phyloP scores from a whole-genome alignment of 2,888 invertebrate species.

The Acronicta aceris region DNA sequence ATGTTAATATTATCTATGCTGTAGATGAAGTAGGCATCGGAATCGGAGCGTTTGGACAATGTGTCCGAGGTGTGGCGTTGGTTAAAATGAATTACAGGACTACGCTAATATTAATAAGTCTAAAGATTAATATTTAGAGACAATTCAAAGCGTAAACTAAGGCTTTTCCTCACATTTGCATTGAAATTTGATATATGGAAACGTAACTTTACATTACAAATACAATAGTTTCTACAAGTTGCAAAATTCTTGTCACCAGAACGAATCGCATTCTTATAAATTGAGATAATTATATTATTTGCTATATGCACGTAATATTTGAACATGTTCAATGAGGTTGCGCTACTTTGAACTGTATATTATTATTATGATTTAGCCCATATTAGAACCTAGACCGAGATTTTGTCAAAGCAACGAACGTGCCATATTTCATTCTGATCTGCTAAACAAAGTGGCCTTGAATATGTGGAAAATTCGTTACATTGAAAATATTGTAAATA shows the following conservation, averaged over 20 bases:
- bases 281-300: neutral
- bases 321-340: neutral
- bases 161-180: no score
- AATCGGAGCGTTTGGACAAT: no score
- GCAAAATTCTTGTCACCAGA: no score
- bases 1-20: no score
- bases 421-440: slow-evolving; percentile 28
- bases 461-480: slow-evolving; percentile 30
- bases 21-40: no score
- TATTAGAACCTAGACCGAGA: slow-evolving; percentile 18
- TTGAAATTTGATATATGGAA: no score
- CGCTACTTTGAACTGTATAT: slow-evolving; percentile 1
- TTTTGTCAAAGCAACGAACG: slow-evolving; percentile 16
- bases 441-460: slow-evolving; percentile 41
- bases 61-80: no score
- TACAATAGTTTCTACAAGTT: neutral
- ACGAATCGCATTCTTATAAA: neutral
- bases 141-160: no score
- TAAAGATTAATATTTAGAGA: no score
- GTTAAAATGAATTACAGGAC: no score
- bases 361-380: slow-evolving; percentile 19
- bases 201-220: neutral
- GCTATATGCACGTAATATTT: neutral
- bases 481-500: slow-evolving; percentile 11
- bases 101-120: no score